Conservation (phyloP, 1,140 invertebrate species). For the Drosophila nebulosa region DNA sequence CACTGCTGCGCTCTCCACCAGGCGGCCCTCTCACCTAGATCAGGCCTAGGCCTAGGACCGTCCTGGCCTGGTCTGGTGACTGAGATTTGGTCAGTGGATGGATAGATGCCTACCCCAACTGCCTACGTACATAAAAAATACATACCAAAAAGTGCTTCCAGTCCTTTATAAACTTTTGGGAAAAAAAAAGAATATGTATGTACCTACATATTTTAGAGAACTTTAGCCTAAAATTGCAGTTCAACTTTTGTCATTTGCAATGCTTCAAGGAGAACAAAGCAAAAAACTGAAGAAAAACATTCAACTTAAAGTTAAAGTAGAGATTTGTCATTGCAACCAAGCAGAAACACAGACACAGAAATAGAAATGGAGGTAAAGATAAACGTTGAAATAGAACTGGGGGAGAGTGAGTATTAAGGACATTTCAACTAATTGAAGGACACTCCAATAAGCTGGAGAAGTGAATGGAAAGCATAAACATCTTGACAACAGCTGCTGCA, state of each 20-base stretch:
- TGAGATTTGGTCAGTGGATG: slow-evolving; percentile 24
- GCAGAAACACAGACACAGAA: background rate
- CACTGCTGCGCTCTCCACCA: slow-evolving; percentile 43
- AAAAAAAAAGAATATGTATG: background rate
- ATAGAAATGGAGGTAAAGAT: background rate
- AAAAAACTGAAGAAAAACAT: background rate
- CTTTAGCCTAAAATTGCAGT: background rate
- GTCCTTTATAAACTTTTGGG: slow-evolving; percentile 15
- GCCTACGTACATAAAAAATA: background rate
- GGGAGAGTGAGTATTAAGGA: background rate
- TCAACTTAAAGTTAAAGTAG: background rate
- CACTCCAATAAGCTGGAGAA: slow-evolving; percentile 21
- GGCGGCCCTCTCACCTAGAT: slow-evolving; percentile 7
- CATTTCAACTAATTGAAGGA: slow-evolving; percentile 34
- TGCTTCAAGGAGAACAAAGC: background rate
- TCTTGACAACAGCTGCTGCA: slow-evolving; percentile 33
- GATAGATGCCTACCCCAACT: background rate
- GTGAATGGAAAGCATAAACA: slow-evolving; percentile 26
- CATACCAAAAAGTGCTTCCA: slow-evolving; percentile 2
- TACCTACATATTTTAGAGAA: background rate
- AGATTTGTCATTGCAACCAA: background rate
- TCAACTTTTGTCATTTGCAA: slow-evolving; percentile 14
- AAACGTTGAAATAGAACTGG: slow-evolving; percentile 6
- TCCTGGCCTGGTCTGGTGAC: background rate
- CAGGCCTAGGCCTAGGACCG: background rate